A percentile compares a stretch with the other conserved stretches of the same genome.
phyloP scores from a whole-genome alignment of 2,888 invertebrate genomes.

The Plebejus anna region DNA sequence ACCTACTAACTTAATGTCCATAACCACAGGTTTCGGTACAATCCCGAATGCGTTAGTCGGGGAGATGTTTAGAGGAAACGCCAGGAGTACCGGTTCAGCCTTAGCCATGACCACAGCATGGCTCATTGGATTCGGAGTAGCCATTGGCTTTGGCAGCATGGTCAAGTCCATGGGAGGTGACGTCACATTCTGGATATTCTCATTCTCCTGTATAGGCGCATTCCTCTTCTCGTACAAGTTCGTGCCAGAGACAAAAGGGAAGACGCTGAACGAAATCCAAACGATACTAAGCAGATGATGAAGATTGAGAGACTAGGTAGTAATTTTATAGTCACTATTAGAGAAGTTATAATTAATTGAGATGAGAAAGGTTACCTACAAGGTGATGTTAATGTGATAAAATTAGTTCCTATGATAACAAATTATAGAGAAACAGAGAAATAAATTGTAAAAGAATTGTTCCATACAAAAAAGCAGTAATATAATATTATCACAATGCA shows the following conservation, averaged over 20 bases:
- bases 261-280: slow-evolving; percentile 48
- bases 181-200: slow-evolving; percentile 49
- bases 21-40: slow-evolving; percentile 46
- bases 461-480: not conserved
- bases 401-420: not conserved
- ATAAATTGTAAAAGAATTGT: not conserved
- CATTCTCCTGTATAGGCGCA: slow-evolving; percentile 43
- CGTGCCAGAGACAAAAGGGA: slow-evolving; percentile 52
- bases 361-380: not conserved
- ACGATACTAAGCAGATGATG: slow-evolving; percentile 42
- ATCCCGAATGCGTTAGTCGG: slow-evolving; percentile 50
- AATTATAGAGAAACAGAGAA: not conserved
- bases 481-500: not conserved
- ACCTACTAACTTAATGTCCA: too few species aligned
- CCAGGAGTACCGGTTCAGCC: slow-evolving; percentile 48
- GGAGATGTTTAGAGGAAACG: slow-evolving; percentile 50
- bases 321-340: not conserved
- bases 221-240: slow-evolving; percentile 47
- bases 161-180: slow-evolving; percentile 45
- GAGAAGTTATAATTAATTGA: not conserved
- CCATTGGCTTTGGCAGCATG: slow-evolving; percentile 47
- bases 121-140: slow-evolving; percentile 50
- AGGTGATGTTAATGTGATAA: not conserved
- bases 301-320: not conserved
- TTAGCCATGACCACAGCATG: slow-evolving; percentile 50